Evolutionary conservation across 2,797 vertebrate species (phyloP), one percentile per base, ranked within the genome.

Genomic region (Tangara arthus): DNA sequence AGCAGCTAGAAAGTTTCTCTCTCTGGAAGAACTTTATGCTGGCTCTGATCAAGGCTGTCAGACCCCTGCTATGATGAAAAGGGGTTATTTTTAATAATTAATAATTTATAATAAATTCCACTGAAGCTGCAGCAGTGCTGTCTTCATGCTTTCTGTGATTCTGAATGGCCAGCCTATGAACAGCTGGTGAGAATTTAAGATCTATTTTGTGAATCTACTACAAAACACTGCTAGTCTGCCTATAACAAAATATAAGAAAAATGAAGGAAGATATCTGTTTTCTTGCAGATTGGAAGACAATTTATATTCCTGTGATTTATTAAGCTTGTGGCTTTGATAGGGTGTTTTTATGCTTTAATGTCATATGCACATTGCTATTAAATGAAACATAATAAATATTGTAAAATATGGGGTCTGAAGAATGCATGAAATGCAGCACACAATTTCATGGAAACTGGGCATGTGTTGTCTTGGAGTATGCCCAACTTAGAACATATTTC

Each of bases 301-400:
- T 87, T 90, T 73, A 34, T 55, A 69, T 57, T 93, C 30, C 34
- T 69, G 44, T 76, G 73, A 91, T 94, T 90, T 84, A 91, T 89
- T 76, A 87, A 79, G 30, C 24, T 82, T 87, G 34, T 91, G 47
- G 12, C 26, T 91, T 44, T 69, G 73, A 78, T 57, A 30, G 44
- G 1, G 0, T 6, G 65, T 92, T 81, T 79, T 79, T 39, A 77
- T 84, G 59, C 46, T 87, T 90, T 89, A 85, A 84, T 92, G 93
- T 80, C 89, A 34, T 39, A 92, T 92, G 77, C 64, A 49, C 30
- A 28, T 60, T 87, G 37, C 77, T 94, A 95, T 90, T 90, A 92
- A 90, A 91, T 66, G 81, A 90, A 95, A 64, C 24, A 34, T 82
- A 79, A 92, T 92, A 79, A 93, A 77, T 93, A 91, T 66, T 92